Evolutionary conservation across 2,888 invertebrate species (phyloP), one percentile per base, ranked within the genome.

Genomic region (Diabrotica balteata): DNA sequence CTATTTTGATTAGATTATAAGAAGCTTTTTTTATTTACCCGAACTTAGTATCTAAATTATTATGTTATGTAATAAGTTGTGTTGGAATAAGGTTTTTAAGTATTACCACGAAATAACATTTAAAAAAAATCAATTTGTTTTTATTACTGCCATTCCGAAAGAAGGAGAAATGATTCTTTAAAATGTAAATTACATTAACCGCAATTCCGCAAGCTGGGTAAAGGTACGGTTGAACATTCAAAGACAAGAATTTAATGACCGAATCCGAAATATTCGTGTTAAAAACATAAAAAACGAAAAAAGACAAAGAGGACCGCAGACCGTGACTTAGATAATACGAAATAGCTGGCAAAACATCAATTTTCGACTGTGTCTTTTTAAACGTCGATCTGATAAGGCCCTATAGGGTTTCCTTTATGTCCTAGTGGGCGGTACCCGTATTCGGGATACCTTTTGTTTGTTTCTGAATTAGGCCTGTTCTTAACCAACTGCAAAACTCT

Each of bases 301-400:
- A 8, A 47, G 61, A 60, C 66, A 61, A 54, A 55, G 32, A 22
- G 43, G 53, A 54, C 59, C 65, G 53, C 59, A 67, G 67, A 68
- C 55, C 54, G 60, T 59, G 67, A 65, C 63, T 62, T 60, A 55
- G 63, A 73, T 72, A 69, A 64, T 66, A 65, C 60, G 67, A 73
- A 77, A 78, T 76, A 80, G 78, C 80, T 80, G 81, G 78, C 80
- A 78, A 81, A 81, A 80, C 80, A 81, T 80, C 80, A 79, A 79
- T 80, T 81, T 77, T 80, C 78, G 71, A 73, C 70, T 72, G 72
- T 79, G 80, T 80, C 77, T 72, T 69, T 75, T 65, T 46, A 57
- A 17, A 69, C 71, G 70, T 63, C 55, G 69, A 76, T 76, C 75
- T 70, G 80, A 80, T 80, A 80, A 80, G 69, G 57, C 75, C 70